Conservation (phyloP, 2,113 vertebrate genomes). For the Neotoma lepida region DNA sequence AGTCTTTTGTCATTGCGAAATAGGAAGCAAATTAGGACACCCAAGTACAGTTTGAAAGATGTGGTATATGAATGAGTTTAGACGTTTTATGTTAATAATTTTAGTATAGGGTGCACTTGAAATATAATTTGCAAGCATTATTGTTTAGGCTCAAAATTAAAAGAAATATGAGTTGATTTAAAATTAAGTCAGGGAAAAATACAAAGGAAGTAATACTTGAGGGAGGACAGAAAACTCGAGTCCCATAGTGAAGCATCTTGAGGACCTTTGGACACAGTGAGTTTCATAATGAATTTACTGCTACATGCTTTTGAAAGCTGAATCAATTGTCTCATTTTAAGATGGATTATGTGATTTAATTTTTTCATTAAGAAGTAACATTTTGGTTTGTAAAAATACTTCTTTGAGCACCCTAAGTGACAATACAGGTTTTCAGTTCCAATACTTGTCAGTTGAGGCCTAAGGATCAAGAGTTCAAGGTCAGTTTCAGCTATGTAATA, state of each 20-base stretch:
- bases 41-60: not conserved
- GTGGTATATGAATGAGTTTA: not conserved
- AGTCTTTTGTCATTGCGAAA: not conserved
- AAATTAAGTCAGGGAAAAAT: not conserved
- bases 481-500: not conserved
- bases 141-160: slow-evolving; percentile 35
- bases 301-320: not conserved
- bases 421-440: not conserved
- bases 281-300: not conserved
- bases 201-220: not conserved
- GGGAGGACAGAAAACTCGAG: not conserved
- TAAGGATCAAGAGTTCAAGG: not conserved
- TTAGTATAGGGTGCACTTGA: slow-evolving; percentile 13
- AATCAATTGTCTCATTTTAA: slow-evolving; percentile 34
- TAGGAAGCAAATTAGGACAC: not conserved
- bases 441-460: not conserved
- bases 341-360: not conserved
- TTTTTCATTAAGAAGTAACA: not conserved
- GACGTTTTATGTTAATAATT: not conserved
- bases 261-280: not conserved
- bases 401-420: not conserved
- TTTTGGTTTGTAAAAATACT: not conserved
- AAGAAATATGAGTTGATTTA: not conserved
- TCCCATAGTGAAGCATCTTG: not conserved
- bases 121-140: not conserved